These are phyloP conservation scores for Sinelater perroti DNA, from an alignment of 2,888 invertebrate genomes.

Conservation along the genomic window DNA sequence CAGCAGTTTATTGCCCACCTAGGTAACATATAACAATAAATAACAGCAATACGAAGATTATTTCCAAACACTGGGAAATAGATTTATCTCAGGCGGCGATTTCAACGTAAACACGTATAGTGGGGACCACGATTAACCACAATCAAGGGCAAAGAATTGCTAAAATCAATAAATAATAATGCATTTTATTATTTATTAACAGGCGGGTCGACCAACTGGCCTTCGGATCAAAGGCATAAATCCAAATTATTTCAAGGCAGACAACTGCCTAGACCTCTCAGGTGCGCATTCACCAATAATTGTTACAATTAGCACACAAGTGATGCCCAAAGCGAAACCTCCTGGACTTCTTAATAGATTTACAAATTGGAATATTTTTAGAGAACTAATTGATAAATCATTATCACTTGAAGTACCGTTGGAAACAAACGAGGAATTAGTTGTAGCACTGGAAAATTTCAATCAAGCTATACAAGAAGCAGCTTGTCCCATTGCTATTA, in stretches of 20 bases:
- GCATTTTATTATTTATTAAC: background rate
- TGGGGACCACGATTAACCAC: constrained; percentile 1
- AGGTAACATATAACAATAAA: constrained; percentile 12
- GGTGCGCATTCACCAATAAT: background rate
- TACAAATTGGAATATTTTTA: background rate
- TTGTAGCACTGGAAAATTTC: constrained; percentile 1
- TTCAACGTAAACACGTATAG: constrained; percentile 3
- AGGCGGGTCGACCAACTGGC: too few species aligned
- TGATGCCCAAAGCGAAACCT: background rate
- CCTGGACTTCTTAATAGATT: constrained; percentile 1
- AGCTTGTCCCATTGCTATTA: background rate
- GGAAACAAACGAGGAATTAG: background rate
- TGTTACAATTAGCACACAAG: background rate
- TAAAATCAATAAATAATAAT: background rate
- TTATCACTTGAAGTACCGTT: constrained; percentile 4
- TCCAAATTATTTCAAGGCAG: background rate
- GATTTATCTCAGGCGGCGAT: background rate
- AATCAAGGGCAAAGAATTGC: background rate
- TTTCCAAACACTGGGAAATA: background rate
- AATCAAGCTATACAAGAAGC: background rate
- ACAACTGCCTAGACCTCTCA: background rate
- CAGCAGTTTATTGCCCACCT: constrained; percentile 2
- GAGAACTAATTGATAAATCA: constrained; percentile 6
- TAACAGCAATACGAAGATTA: background rate
- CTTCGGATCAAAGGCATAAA: background rate